Evolutionary conservation across 2,113 vertebrate genomes (phyloP).

Genomic region (Centropristis striata): DNA sequence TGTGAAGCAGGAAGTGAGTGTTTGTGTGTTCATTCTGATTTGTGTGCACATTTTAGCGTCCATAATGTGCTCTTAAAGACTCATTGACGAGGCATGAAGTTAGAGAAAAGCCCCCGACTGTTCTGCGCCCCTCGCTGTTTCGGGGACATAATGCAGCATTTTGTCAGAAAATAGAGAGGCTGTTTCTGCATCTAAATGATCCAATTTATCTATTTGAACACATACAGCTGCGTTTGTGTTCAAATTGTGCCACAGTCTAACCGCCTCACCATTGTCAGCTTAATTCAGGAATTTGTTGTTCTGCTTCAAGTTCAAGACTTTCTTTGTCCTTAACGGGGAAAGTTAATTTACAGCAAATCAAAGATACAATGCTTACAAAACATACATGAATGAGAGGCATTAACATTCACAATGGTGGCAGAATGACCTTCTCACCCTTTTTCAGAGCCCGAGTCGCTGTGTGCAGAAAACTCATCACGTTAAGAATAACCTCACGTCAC

Average conservation of each 20-base stretch:
- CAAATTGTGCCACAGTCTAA: slow-evolving; percentile 1
- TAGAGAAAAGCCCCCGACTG: slow-evolving; percentile 30
- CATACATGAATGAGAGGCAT: not conserved
- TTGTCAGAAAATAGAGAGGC: slow-evolving; percentile 31
- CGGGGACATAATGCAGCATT: slow-evolving; percentile 53
- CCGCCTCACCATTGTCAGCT: slow-evolving; percentile 16
- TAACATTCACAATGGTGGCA: not conserved
- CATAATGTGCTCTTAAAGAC: slow-evolving; percentile 34
- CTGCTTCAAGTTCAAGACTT: slow-evolving; percentile 3
- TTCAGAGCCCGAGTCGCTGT: not conserved
- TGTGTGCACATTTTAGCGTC: slow-evolving; percentile 1
- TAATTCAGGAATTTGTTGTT: slow-evolving; percentile 39
- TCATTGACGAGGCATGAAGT: slow-evolving; percentile 25
- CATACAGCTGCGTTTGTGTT: slow-evolving; percentile 35
- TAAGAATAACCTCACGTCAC: slow-evolving; percentile 21
- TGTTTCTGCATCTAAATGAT: slow-evolving; percentile 45
- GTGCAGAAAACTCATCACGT: slow-evolving; percentile 12
- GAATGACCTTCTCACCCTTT: not conserved
- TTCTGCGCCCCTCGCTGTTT: slow-evolving; percentile 30
- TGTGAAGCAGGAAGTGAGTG: slow-evolving; percentile 14
- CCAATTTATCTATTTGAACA: slow-evolving; percentile 39
- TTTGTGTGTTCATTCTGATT: not conserved
- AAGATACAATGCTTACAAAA: not conserved
- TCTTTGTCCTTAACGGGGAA: slow-evolving; percentile 40
- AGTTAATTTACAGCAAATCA: slow-evolving; percentile 17